Evolutionary conservation across 2,797 vertebrate genomes (phyloP), one percentile per base, ranked within the genome.

Genomic region (Spinibarbus caldwelli): DNA sequence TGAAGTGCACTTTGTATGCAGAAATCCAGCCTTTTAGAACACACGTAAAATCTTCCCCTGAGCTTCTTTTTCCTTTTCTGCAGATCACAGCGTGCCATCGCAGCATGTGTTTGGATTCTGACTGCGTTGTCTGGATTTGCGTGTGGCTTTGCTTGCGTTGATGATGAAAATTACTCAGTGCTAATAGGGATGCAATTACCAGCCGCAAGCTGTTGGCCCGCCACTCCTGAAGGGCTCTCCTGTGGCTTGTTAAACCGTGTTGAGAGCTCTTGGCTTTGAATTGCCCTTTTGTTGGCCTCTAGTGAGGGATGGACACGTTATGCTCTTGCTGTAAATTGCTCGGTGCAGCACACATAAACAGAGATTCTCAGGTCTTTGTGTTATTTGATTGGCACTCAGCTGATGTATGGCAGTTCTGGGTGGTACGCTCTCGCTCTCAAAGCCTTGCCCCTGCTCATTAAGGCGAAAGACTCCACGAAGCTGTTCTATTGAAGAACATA

Each of bases 211-310:
- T 98, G 97, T 97, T 94, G 95, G 88, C 90, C 79, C 96, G 94
- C 93, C 92, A 90, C 92, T 93, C 95, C 95, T 97, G 94, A 94
- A 97, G 96, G 96, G 95, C 96, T 95, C 97, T 97, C 97, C 90
- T 90, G 97, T 96, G 97, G 97, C 97, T 99, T 98, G 97, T 98
- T 99, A 99, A 97, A 96, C 96, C 94, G 94, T 96, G 95, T 97
- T 92, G 97, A 97, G 97, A 98, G 96, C 97, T 96, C 96, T 97
- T 97, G 96, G 96, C 96, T 97, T 97, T 97, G 97, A 98, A 97
- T 97, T 97, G 97, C 96, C 96, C 97, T 97, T 96, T 95, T 95
- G 96, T 96, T 96, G 97, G 96, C 95, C 95, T 96, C 91, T 81
- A 83, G 80, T 88, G 82, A 90, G 89, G 62, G 78, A 88, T 88